Evolutionary conservation across 2,888 invertebrate genomes (phyloP).

Genomic region (Philopedon plagiatum): DNA sequence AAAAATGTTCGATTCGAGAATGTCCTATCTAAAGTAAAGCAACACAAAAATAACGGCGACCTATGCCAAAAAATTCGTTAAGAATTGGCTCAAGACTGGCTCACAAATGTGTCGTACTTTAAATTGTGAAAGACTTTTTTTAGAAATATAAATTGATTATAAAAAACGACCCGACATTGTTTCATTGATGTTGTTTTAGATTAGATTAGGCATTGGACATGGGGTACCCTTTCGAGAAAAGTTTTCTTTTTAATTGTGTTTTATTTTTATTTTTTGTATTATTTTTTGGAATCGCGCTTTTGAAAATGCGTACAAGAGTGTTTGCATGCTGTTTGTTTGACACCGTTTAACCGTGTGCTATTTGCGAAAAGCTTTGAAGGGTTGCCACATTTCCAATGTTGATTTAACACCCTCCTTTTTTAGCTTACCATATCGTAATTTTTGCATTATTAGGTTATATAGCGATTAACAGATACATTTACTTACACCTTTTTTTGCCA

Average conservation of each 20-base stretch:
- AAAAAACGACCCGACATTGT: conserved; percentile 55
- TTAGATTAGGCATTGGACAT: conserved; percentile 57
- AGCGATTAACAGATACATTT: no score
- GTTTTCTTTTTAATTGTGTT: conserved; percentile 48
- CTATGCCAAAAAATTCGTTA: conserved; percentile 45
- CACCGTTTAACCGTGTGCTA: conserved; percentile 25
- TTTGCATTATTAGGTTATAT: neutral
- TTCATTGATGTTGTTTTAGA: conserved; percentile 55
- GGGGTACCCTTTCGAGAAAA: conserved; percentile 66
- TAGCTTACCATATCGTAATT: neutral
- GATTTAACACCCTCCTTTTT: conserved; percentile 9
- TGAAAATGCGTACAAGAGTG: neutral
- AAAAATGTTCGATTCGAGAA: conserved; percentile 16
- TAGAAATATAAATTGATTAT: conserved; percentile 68
- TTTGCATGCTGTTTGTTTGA: conserved; percentile 17
- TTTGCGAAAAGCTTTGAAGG: conserved; percentile 36
- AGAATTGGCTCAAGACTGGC: conserved; percentile 63
- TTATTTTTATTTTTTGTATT: conserved; percentile 28
- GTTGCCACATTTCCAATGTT: conserved; percentile 46
- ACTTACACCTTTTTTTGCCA: no score
- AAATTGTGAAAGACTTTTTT: conserved; percentile 67
- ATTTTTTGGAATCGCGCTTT: conserved; percentile 4
- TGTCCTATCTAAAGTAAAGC: conserved; percentile 36
- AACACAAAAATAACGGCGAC: conserved; percentile 41
- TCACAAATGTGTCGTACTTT: conserved; percentile 66